Evolutionary conservation across 2,797 vertebrate species (phyloP), one percentile per base, ranked within the genome.

Genomic region (Sorex maritimensis): DNA sequence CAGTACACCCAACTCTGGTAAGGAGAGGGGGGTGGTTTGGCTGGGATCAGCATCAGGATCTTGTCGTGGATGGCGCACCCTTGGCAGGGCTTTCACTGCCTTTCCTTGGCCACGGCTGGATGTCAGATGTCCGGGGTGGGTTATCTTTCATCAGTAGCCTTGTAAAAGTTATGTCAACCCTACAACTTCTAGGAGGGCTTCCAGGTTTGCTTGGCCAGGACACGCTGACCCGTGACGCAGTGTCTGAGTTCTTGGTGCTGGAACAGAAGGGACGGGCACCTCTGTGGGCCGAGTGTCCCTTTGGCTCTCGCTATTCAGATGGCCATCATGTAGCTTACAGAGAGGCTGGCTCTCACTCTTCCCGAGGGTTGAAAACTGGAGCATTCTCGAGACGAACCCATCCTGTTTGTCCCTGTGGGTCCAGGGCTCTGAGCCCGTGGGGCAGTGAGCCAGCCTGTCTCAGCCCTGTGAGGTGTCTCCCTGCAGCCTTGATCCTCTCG

Each of bases 101-200:
- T 81, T 69, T 81, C 58, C 55, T 81, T 78, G 67, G 24, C 41
- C 7, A 1, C 34, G 74, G 46, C 81, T 52, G 65, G 55, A 65
- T 81, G 89, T 75, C 13, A n/a, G 58, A 75, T n/a, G 15, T 81
- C 23, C 46, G 38, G n/a, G 75, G 23, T n/a, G 83, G 78, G 19
- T 88, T 91, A 28, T 65, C 79, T 65, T 89, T 91, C 72, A n/a
- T 85, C 79, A 88, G n/a, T 24, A 58, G 74, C 78, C 87, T 84
- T 69, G 61, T 24, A 1, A 63, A 63, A 63, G 61, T 24, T 23
- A 19, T 63, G 17, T 63, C 61, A 63, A 63, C 46, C 72, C 67
- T 46, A 14, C 13, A 52, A 15, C 82, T 67, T 41, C 12, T 34
- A 6, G 21, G 12, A 46, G 30, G 61, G 61, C 23, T 63, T 19